Base-by-base conservation (phyloP, 2,113 vertebrate species). In the Mirounga angustirostris region DNA sequence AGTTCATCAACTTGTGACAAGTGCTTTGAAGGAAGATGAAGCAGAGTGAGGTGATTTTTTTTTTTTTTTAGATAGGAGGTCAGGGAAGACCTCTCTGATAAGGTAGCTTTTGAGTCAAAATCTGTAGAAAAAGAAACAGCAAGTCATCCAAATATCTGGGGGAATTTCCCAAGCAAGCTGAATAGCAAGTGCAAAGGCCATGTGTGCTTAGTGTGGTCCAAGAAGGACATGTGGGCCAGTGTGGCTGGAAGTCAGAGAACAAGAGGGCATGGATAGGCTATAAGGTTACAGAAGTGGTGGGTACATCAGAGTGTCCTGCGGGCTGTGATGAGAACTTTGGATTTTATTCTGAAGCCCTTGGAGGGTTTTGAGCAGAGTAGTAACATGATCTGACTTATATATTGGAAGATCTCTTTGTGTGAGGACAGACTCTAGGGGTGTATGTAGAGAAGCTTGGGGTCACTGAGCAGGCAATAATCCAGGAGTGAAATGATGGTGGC, bases 1-100 rank as follows among this genome's bases (percentile, higher is more conserved):
- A 69, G 26, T 67, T 69, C 3, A 21, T 71, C 30, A 65, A 74
- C 24, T 28, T 91, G 58, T 12, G 43, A 84, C 36, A 76, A 74
- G 30, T n/a, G 46, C 36, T 89, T 81, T n/a, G n/a, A 93, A 97
- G 69, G 58, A 80, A 84, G 73, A 36, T 74, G 71, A 97, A 84
- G 43, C 19, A 19, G 36, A 87, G 26, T n/a, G 43, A 89, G 26
- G 30, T 54, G 54, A 18, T 3, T 46, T 46, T 46, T 79, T 86
- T 33, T 74, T 50, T 33, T 74, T 50, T 88, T 40, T 15, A 50
- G 16, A 40, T 82, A 36, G 58, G 52, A 91, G 7, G 24, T 81
- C 67, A 76, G 67, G 30, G 24, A 73, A 92, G 19, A 26, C 11
- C 33, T 82, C 33, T 91, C 40, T 3, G 59, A 52, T 76, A 96